Evolutionary conservation across 2,113 vertebrate species (phyloP).

Genomic region (Nyctibius bracteatus): DNA sequence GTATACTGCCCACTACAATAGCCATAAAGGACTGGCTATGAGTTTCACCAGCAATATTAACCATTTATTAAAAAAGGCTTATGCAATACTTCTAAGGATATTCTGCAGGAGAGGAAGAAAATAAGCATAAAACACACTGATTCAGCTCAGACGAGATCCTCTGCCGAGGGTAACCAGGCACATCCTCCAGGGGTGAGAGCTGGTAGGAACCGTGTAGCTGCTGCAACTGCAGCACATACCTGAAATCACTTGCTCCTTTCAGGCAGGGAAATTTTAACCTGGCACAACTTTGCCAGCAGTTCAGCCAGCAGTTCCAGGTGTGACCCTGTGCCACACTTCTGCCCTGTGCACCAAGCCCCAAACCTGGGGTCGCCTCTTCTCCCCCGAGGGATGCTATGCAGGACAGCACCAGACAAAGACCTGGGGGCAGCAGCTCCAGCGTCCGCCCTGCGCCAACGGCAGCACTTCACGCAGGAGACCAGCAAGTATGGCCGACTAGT

Average conservation of each 20-base stretch:
- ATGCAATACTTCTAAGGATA: not conserved
- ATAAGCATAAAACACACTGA: not conserved
- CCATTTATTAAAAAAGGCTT: not conserved
- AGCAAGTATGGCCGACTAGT: not conserved
- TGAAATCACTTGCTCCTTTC: not conserved
- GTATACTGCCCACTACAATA: not conserved
- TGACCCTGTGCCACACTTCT: not conserved
- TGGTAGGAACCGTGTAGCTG: not conserved
- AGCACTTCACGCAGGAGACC: not conserved
- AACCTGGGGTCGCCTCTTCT: not conserved
- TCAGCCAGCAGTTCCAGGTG: not conserved
- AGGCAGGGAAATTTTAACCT: not conserved
- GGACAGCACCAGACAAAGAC: slow-evolving; percentile 41
- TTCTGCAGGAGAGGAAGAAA: not conserved
- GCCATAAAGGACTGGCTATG: not conserved
- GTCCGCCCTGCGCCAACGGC: not conserved
- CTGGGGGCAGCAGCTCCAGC: not conserved
- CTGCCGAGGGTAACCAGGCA: not conserved
- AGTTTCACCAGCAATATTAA: not conserved
- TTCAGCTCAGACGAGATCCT: not conserved
- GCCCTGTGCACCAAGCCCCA: not conserved
- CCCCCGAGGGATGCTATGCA: not conserved
- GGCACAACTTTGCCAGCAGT: not conserved
- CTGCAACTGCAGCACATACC: not conserved
- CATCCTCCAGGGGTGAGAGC: not conserved